Conservation (phyloP, 2,888 invertebrate genomes). For the Eupithecia vulgata region DNA sequence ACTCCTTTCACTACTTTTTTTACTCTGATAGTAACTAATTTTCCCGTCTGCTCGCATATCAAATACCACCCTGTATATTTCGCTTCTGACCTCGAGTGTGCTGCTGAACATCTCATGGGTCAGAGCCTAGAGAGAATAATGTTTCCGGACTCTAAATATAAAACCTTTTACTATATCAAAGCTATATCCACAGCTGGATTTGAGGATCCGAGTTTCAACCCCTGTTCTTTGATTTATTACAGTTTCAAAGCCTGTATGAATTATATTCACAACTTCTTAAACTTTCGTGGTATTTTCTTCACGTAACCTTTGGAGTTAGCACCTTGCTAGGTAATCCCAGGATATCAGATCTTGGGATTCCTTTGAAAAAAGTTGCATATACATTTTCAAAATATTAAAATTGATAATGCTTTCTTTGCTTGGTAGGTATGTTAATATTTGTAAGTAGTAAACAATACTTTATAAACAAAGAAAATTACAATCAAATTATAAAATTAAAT, state of each 20-base stretch:
- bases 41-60: no score
- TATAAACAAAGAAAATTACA: no score
- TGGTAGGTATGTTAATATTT: no score
- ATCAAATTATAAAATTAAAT: no score
- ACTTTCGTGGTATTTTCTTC: neutral
- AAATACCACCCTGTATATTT: neutral
- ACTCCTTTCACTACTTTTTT: no score
- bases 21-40: no score
- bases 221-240: constrained; percentile 13
- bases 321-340: neutral
- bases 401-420: no score
- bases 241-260: constrained; percentile 2
- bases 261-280: constrained; percentile 7
- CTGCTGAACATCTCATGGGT: neutral
- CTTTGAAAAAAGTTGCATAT: neutral
- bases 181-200: constrained; percentile 2
- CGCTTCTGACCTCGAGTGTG: neutral
- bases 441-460: no score
- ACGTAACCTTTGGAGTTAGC: neutral
- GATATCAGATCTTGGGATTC: neutral
- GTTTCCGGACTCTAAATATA: constrained; percentile 8
- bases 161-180: neutral
- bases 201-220: constrained; percentile 5
- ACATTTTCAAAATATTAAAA: neutral
- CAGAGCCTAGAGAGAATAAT: neutral